Evolutionary conservation across 2,888 invertebrate species (phyloP).

Genomic region (Xestia ashworthii): DNA sequence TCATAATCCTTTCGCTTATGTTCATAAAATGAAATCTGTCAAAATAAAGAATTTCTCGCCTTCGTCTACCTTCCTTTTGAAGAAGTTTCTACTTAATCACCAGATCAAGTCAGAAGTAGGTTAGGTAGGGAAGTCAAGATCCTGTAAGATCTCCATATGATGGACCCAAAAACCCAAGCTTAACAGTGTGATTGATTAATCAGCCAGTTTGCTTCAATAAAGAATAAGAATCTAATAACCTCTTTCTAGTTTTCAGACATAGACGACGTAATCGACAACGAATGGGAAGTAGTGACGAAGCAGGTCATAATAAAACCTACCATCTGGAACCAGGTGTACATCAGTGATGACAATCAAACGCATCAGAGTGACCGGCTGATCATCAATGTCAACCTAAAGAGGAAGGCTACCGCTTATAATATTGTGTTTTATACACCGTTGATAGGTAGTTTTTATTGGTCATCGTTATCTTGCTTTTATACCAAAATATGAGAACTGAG

Average conservation of each 20-base stretch:
- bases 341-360: slow-evolving; percentile 69
- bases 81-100: neutral
- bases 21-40: neutral
- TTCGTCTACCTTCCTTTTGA: neutral
- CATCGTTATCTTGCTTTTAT: neutral
- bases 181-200: neutral
- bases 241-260: slow-evolving; percentile 76
- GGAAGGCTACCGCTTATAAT: slow-evolving; percentile 78
- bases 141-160: too few species aligned
- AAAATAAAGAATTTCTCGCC: neutral
- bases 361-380: slow-evolving; percentile 78
- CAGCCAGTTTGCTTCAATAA: too few species aligned
- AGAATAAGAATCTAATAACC: too few species aligned
- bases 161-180: neutral
- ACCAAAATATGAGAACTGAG: too few species aligned
- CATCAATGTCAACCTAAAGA: slow-evolving; percentile 74
- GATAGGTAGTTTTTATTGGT: slow-evolving; percentile 73
- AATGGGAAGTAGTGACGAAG: slow-evolving; percentile 73
- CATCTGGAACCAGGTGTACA: slow-evolving; percentile 73
- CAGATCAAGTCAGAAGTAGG: too few species aligned
- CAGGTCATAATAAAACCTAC: slow-evolving; percentile 66
- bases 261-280: slow-evolving; percentile 74
- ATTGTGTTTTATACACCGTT: slow-evolving; percentile 86
- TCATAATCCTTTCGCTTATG: neutral
- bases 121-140: too few species aligned